A percentile compares a stretch with the other conserved stretches of the same genome.
Conservation (phyloP, 2,113 vertebrate genomes). For the Cryptotis parvus region DNA sequence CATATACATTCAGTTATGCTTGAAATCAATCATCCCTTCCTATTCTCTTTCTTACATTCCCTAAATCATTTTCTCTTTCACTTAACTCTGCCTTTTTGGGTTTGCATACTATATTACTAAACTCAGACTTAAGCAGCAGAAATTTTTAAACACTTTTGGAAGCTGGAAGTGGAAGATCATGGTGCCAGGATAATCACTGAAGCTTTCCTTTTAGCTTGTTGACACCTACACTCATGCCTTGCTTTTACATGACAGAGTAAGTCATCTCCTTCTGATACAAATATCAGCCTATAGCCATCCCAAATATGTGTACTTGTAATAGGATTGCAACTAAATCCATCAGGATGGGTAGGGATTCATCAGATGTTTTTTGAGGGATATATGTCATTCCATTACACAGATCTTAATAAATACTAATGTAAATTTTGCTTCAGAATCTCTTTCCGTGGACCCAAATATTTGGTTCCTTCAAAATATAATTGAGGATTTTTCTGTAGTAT, state of each 20-base stretch:
- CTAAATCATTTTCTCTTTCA: neutral
- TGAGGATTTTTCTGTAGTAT: neutral
- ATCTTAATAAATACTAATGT: neutral
- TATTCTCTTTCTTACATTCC: neutral
- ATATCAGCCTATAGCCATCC: too few species aligned
- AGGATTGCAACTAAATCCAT: too few species aligned
- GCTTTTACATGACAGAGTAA: neutral
- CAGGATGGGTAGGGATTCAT: neutral
- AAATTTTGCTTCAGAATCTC: neutral
- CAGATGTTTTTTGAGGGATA: neutral
- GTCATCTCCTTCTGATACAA: neutral
- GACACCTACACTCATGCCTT: neutral
- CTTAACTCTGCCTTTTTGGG: neutral
- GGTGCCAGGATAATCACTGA: neutral
- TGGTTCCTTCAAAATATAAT: neutral
- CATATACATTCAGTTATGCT: neutral
- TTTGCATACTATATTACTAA: neutral
- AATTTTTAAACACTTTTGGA: neutral
- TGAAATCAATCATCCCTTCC: neutral
- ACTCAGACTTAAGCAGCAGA: neutral
- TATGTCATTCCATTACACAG: neutral
- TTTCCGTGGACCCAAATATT: neutral
- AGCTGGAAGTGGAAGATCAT: neutral
- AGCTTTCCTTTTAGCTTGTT: neutral
- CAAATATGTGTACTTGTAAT: too few species aligned